Base-by-base conservation (phyloP, 37 sponge, comb jelly and placozoan species). In the Tethya wilhelma region DNA sequence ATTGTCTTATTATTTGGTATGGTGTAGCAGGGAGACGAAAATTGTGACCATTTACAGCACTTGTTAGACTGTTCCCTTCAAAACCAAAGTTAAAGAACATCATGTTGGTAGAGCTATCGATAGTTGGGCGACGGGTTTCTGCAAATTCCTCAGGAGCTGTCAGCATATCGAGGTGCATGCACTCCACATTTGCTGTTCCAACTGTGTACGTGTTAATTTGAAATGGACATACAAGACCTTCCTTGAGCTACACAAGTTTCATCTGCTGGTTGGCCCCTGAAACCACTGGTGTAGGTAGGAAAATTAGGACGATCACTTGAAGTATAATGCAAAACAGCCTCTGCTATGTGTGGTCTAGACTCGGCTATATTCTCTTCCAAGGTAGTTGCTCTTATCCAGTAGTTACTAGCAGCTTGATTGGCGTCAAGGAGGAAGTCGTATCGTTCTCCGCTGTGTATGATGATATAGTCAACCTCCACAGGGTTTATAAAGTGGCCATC, bases 31-130 rank as follows among this genome's bases (percentile, higher is more conserved):
- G 93, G 30, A 85, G 75, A 2, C 65, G 38, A 60, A 88, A 88
- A 62, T 88, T 88, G 0, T 83, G 69, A 22, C 89, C 93, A 81
- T 93, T 93, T 40, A 93, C 83, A 26, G 90, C 69, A 56, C 87
- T 78, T 6, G 87, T 78, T 12, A 30, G 65, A 7, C 67, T 57
- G n/a, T 65, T 57, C 9, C 94, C 90, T 17, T 79, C 87, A 79
- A 94, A 94, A 2, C 90, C 90, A 79, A 94, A 94, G 67, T 90
- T 94, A 11, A 90, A 73, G 40, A 94, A 94, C 25, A 37, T 7
- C 4, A 49, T 19, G 31, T 38, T 26, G 0, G 44, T 14, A 38
- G 67, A 38, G 29, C 20, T 7, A 8, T 26, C 68, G 30, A 71
- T 57, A 19, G n/a, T 39, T 30, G 82, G 73, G 25, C 56, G 69